These are phyloP conservation scores for Gnatocerus cornutus DNA, from an alignment of 2,888 invertebrate genomes.

Conservation along the genomic window DNA sequence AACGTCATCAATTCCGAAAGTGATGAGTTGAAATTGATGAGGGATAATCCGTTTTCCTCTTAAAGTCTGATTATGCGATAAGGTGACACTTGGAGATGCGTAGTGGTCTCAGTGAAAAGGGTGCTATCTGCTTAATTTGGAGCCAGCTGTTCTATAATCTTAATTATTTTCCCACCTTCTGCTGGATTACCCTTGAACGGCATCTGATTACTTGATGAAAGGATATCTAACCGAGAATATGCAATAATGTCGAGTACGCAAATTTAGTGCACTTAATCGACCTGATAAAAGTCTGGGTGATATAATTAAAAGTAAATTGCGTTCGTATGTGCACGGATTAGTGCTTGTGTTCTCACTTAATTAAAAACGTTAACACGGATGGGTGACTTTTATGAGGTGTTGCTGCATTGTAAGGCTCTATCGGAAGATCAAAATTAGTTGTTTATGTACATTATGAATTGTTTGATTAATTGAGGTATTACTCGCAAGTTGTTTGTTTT, in stretches of 20 bases:
- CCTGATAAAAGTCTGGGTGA: constrained; percentile 34
- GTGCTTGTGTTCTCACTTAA: constrained; percentile 35
- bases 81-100: constrained; percentile 20
- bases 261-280: constrained; percentile 43
- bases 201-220: constrained; percentile 39
- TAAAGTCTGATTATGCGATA: constrained; percentile 24
- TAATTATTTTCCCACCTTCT: constrained; percentile 45
- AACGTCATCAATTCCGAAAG: constrained; percentile 15
- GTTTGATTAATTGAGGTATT: constrained; percentile 41
- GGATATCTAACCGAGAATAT: constrained; percentile 32
- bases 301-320: constrained; percentile 45
- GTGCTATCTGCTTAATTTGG: constrained; percentile 30
- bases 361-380: constrained; percentile 47
- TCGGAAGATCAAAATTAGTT: constrained; percentile 44
- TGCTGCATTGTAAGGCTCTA: constrained; percentile 43
- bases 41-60: constrained; percentile 25
- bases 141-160: constrained; percentile 38
- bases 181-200: constrained; percentile 39
- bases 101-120: constrained; percentile 27
- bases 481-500: constrained; percentile 42
- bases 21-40: constrained; percentile 20
- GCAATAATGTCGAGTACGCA: constrained; percentile 37
- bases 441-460: constrained; percentile 38
- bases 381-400: constrained; percentile 49
- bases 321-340: constrained; percentile 33